Evolutionary conservation across 2,113 vertebrate species (phyloP).

Genomic region (Formicarius rufipectus): DNA sequence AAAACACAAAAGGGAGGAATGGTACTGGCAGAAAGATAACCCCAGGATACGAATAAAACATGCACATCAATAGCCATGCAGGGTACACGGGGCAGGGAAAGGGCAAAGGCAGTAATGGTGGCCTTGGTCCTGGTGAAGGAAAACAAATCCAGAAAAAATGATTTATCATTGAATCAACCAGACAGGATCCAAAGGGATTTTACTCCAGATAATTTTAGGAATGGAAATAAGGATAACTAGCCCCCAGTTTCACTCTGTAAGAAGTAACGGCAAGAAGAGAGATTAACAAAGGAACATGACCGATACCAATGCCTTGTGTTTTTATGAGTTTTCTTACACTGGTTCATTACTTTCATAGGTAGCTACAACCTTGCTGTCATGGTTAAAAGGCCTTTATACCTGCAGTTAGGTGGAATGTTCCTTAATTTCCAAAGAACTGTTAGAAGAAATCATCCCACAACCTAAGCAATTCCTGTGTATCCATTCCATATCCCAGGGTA

Average conservation of each 20-base stretch:
- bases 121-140: background rate
- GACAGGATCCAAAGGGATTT: background rate
- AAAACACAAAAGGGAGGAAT: background rate
- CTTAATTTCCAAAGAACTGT: background rate
- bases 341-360: background rate
- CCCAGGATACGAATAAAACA: constrained; percentile 11
- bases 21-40: background rate
- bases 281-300: background rate
- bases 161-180: background rate
- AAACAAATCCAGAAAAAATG: background rate
- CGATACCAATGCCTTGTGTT: background rate
- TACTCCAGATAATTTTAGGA: background rate
- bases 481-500: background rate
- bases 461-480: background rate
- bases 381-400: background rate
- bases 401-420: background rate
- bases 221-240: background rate
- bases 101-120: background rate
- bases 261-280: background rate
- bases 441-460: background rate
- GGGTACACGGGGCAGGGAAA: background rate
- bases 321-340: background rate
- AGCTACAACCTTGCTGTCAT: background rate
- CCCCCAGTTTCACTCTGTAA: background rate
- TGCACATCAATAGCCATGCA: background rate